Evolutionary conservation across 2,113 vertebrate species (phyloP).

Genomic region (Herpetotheres cachinnans): DNA sequence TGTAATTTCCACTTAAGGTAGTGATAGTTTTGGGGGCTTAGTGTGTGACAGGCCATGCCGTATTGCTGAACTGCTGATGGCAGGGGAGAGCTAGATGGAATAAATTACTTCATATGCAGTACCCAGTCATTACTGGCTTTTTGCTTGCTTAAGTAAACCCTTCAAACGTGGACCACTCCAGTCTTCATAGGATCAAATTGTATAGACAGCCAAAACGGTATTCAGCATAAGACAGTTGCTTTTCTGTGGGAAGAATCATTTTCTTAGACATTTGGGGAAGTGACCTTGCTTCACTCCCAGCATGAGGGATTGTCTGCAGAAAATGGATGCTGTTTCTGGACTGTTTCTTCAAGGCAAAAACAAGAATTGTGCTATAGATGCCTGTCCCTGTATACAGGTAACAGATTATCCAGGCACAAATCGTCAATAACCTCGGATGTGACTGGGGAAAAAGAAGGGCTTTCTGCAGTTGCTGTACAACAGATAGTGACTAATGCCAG

Average conservation of each 20-base stretch:
- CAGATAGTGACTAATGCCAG: background rate
- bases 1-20: background rate
- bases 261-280: background rate
- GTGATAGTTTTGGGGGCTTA: background rate
- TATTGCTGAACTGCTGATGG: background rate
- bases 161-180: background rate
- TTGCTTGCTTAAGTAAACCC: background rate
- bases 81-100: background rate
- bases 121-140: background rate
- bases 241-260: background rate
- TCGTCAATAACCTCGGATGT: background rate
- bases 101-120: background rate
- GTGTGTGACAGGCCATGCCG: background rate
- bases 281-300: background rate
- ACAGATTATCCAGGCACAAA: background rate
- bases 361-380: background rate
- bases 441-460: background rate
- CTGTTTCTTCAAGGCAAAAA: background rate
- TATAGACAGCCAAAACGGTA: background rate
- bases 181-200: background rate
- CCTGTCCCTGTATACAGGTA: fast-evolving
- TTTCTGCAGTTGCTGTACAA: background rate
- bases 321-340: background rate
- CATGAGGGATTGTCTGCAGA: background rate
- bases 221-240: background rate